Percentiles rank a stretch among this genome's conserved stretches.
Conservation (phyloP, 2,888 invertebrate species). For the Dascillus cervinus region DNA sequence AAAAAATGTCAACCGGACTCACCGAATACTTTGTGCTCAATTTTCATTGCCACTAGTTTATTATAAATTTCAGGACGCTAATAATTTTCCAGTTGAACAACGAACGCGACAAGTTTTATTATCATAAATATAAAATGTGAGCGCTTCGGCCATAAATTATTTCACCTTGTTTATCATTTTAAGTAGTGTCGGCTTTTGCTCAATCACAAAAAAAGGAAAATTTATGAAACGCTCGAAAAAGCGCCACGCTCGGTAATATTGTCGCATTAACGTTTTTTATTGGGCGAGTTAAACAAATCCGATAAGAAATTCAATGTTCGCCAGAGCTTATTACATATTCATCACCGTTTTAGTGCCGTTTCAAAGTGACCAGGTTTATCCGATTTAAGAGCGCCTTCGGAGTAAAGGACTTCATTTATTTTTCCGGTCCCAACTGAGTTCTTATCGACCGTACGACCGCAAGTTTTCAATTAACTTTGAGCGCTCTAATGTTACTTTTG, state of each 20-base stretch:
- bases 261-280: constrained; percentile 11
- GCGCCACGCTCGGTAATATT: constrained; percentile 11
- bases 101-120: constrained; percentile 6
- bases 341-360: constrained; percentile 2
- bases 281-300: constrained; percentile 4
- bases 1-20: too few relatives aligned
- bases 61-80: constrained; percentile 9
- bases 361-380: too few relatives aligned
- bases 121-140: constrained; percentile 6
- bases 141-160: constrained; percentile 6
- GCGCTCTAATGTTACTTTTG: constrained; percentile 23
- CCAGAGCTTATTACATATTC: constrained; percentile 9
- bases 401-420: too few relatives aligned
- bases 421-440: too few relatives aligned
- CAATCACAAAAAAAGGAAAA: constrained; percentile 7
- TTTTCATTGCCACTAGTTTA: constrained; percentile 10
- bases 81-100: constrained; percentile 6
- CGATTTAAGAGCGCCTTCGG: too few relatives aligned
- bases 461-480: constrained; percentile 16
- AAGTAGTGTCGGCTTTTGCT: constrained; percentile 4
- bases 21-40: too few relatives aligned
- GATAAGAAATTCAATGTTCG: constrained; percentile 9
- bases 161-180: constrained; percentile 4
- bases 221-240: constrained; percentile 10
- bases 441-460: too few relatives aligned